Evolutionary conservation across 1,140 invertebrate genomes (phyloP).

Genomic region (Panagrolaimus sp.): DNA sequence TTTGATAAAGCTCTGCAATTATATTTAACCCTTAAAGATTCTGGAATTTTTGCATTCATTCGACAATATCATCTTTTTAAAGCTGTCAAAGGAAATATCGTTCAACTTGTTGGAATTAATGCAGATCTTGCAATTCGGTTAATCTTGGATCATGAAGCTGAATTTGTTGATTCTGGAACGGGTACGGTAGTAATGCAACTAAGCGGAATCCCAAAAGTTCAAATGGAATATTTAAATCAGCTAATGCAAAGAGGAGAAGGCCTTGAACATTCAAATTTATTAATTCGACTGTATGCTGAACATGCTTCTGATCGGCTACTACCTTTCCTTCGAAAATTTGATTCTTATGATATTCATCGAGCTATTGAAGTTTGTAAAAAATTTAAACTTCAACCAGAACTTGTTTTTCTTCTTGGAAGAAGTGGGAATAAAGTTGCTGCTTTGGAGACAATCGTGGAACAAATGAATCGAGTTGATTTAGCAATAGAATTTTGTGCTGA

Average conservation of each 20-base stretch:
- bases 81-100: slow-evolving; percentile 74
- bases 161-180: slow-evolving; percentile 72
- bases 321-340: slow-evolving; percentile 77
- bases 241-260: slow-evolving; percentile 47
- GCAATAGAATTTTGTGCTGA: slow-evolving; percentile 95
- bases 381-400: slow-evolving; percentile 80
- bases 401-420: slow-evolving; percentile 80
- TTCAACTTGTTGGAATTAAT: slow-evolving; percentile 83
- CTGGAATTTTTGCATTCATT: slow-evolving; percentile 49
- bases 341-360: slow-evolving; percentile 82
- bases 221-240: slow-evolving; percentile 45
- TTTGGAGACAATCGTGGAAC: slow-evolving; percentile 70
- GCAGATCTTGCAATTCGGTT: slow-evolving; percentile 75
- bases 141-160: slow-evolving; percentile 72
- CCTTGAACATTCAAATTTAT: slow-evolving; percentile 41
- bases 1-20: slow-evolving; percentile 87
- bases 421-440: slow-evolving; percentile 89
- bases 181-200: slow-evolving; percentile 68
- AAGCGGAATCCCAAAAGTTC: slow-evolving; percentile 69
- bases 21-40: slow-evolving; percentile 69
- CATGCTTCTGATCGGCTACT: slow-evolving; percentile 77
- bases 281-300: slow-evolving; percentile 74
- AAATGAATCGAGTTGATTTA: slow-evolving; percentile 74
- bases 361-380: slow-evolving; percentile 81
- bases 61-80: slow-evolving; percentile 49